phyloP scores from a whole-genome alignment of 35 echinoderm and acorn worm genomes.

The Apostichopus parvimensis region DNA sequence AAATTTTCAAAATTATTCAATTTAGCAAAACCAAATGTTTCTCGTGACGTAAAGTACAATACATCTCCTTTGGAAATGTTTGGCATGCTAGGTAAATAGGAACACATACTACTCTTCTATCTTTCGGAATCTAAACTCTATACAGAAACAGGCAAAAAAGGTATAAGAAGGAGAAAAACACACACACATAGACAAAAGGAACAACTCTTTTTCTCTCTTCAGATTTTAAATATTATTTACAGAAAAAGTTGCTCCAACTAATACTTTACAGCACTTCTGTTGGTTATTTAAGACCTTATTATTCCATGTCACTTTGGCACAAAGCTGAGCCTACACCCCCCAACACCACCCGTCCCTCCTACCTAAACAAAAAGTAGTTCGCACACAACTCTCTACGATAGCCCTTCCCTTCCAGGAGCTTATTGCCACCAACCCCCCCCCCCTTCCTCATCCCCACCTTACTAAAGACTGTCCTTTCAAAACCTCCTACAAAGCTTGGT shows the following conservation, averaged over 20 bases:
- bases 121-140: conserved; percentile 9
- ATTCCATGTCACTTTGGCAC: conserved; percentile 7
- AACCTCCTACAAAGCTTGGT: not conserved
- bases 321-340: not conserved
- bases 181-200: not conserved
- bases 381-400: too few species aligned
- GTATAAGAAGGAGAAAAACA: not conserved
- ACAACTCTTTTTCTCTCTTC: not conserved
- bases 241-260: not conserved
- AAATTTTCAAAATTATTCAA: too few species aligned
- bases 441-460: not conserved
- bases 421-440: not conserved
- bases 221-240: conserved; percentile 37
- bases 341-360: too few species aligned
- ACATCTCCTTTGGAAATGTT: not conserved
- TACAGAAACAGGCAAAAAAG: conserved; percentile 33
- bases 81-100: conserved; percentile 38
- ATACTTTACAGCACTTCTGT: not conserved
- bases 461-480: not conserved
- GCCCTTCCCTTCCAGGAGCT: not conserved
- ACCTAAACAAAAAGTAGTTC: too few species aligned
- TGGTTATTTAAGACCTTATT: not conserved
- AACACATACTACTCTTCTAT: conserved; percentile 21
- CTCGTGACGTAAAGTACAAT: not conserved
- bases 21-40: too few species aligned